Evolutionary conservation across 1,140 invertebrate genomes (phyloP).

Genomic region (Harlomillsia oculata): DNA sequence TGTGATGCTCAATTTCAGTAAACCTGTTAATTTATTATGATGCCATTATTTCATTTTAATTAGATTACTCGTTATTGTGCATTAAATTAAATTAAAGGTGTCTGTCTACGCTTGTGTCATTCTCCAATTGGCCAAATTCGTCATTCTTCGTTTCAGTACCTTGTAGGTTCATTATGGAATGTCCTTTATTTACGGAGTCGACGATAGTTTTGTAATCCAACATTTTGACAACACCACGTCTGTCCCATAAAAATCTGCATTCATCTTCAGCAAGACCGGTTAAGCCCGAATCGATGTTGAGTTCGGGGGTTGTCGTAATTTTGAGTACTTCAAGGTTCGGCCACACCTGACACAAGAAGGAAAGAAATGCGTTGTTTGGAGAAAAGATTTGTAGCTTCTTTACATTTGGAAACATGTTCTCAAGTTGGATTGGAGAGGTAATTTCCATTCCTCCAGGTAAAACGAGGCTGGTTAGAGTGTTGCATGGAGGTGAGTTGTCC

Average conservation of each 20-base stretch:
- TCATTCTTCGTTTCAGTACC: no score
- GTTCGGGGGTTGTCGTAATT: not conserved
- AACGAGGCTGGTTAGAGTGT: not conserved
- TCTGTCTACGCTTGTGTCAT: no score
- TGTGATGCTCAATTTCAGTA: not conserved
- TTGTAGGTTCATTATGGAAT: not conserved
- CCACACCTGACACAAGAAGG: not conserved
- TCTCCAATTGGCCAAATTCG: no score
- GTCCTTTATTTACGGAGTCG: not conserved
- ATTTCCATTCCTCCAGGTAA: not conserved
- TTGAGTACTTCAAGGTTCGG: not conserved
- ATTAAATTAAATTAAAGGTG: not conserved
- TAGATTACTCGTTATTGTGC: not conserved
- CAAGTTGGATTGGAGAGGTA: not conserved
- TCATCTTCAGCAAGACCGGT: not conserved
- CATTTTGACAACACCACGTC: not conserved
- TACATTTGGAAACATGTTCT: not conserved
- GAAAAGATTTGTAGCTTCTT: not conserved
- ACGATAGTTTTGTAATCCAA: not conserved
- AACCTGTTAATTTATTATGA: not conserved
- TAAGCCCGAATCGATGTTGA: constrained; percentile 1
- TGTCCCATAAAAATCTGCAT: not conserved
- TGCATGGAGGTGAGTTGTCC: not conserved
- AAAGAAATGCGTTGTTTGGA: constrained; percentile 1
- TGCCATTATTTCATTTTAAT: not conserved